Base-by-base conservation (phyloP, 2,113 vertebrate species). In the Tychaedon coryphoeus region DNA sequence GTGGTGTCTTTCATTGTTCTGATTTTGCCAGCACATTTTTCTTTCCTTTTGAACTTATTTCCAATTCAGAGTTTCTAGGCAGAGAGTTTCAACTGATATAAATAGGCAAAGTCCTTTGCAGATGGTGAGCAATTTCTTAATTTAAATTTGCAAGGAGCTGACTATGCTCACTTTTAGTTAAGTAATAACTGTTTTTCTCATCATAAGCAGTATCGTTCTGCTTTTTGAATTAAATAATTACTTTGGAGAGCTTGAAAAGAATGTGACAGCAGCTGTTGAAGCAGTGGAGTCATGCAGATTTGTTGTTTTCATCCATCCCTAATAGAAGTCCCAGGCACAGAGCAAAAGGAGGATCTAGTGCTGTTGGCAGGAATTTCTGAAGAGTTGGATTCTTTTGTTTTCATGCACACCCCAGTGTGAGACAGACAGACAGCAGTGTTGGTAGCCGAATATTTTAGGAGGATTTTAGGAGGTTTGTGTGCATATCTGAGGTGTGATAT, bases 401-500 rank as follows among this genome's bases (percentile, higher is more conserved):
- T 12, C 45, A 4, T 10, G 25, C 34, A 42, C n/a, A 28, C 9
- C 10, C 1, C 17, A 7, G 20, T 5, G 1, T 66, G 57, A 70
- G 67, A 29, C 38, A 62, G 67, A 29, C 38, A 62, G 47, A 18
- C 56, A 38, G 23, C 31, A 8, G 2, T 4, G 26, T 4, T 56
- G 85, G 38, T 3, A 22, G 19, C 36, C 26, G 56, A 61, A 14
- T 73, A 36, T 72, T 91, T 82, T 16, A 47, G 60, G 42, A 90
- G 34, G 25, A 36, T 40, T 40, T 40, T 40, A 40, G 40, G 40
- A 40, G 40, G 40, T 40, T 80, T 65, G 54, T 33, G 14, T 29
- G 25, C 20, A 0, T 12, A 2, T 42, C 47, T 62, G 38, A 29
- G 50, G 14, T 2, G 17, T 18, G 22, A 9, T 19, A 22, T 11